Conservation (phyloP, 2,888 invertebrate species). For the Danaus chrysippus region DNA sequence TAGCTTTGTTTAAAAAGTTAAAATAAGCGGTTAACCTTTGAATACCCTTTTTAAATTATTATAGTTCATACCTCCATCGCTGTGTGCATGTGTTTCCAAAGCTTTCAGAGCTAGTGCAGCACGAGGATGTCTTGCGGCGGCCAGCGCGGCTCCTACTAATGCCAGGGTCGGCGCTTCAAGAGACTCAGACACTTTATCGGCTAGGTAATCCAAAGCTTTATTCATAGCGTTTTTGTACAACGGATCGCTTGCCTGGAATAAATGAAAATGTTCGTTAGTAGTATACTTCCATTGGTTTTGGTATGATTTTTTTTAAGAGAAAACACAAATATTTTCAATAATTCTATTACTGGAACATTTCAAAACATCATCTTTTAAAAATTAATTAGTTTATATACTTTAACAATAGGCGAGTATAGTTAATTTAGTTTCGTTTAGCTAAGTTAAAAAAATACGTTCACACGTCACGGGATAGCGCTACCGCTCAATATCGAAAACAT, state of each 20-base stretch:
- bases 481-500: too few relatives aligned
- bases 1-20: too few relatives aligned
- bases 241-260: conserved; percentile 55
- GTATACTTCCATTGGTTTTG: neutral
- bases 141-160: conserved; percentile 86
- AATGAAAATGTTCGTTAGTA: neutral
- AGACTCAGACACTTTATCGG: conserved; percentile 80
- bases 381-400: too few relatives aligned
- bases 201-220: conserved; percentile 88
- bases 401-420: too few relatives aligned
- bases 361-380: too few relatives aligned
- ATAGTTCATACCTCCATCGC: neutral
- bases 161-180: conserved; percentile 87
- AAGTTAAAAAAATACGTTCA: too few relatives aligned
- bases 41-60: too few relatives aligned
- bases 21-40: too few relatives aligned
- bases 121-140: conserved; percentile 85
- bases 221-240: conserved; percentile 83
- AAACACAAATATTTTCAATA: too few relatives aligned
- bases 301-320: neutral
- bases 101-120: conserved; percentile 79
- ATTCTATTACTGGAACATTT: too few relatives aligned
- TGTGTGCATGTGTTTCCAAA: conserved; percentile 71
- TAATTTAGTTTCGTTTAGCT: too few relatives aligned
- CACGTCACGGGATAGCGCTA: too few relatives aligned